Evolutionary conservation across 2,797 vertebrate genomes (phyloP).

Genomic region (Myripristis murdjan): DNA sequence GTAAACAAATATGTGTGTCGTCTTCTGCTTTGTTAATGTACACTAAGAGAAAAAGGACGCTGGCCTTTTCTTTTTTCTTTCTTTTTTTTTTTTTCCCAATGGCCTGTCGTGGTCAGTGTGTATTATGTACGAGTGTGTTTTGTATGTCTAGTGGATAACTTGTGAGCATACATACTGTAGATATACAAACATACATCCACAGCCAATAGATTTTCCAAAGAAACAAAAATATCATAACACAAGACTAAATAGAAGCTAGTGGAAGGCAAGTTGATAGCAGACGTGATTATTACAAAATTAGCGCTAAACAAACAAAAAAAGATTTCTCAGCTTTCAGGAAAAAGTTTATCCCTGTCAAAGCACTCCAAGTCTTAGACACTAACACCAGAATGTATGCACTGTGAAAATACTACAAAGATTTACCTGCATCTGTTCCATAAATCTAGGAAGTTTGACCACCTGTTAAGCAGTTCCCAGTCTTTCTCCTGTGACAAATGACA

Average conservation of each 20-base stretch:
- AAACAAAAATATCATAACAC: slow-evolving; percentile 73
- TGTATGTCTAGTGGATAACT: slow-evolving; percentile 67
- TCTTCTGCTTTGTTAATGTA: slow-evolving; percentile 76
- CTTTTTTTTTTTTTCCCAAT: slow-evolving; percentile 68
- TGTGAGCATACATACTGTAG: slow-evolving; percentile 71
- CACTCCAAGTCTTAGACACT: slow-evolving; percentile 71
- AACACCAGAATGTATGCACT: slow-evolving; percentile 78
- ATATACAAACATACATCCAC: slow-evolving; percentile 75
- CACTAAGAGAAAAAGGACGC: slow-evolving; percentile 64
- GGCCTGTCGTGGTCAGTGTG: slow-evolving; percentile 69
- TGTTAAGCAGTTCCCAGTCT: slow-evolving; percentile 42
- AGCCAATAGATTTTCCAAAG: slow-evolving; percentile 85
- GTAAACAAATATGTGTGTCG: slow-evolving; percentile 69
- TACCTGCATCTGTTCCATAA: slow-evolving; percentile 45
- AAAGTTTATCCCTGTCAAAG: slow-evolving; percentile 69
- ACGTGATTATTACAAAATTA: slow-evolving; percentile 54
- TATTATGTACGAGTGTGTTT: slow-evolving; percentile 75
- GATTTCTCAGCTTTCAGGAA: slow-evolving; percentile 60
- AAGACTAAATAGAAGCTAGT: slow-evolving; percentile 57
- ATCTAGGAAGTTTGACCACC: slow-evolving; percentile 44
- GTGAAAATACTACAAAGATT: slow-evolving; percentile 68
- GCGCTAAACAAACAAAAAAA: slow-evolving; percentile 40
- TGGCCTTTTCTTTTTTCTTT: too few relatives aligned
- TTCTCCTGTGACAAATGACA: slow-evolving; percentile 53
- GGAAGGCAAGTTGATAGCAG: slow-evolving; percentile 50